Percentiles rank a stretch among this genome's conserved stretches.
Evolutionary conservation across 2,797 vertebrate genomes (phyloP).

Genomic region (Vespertilio murinus): DNA sequence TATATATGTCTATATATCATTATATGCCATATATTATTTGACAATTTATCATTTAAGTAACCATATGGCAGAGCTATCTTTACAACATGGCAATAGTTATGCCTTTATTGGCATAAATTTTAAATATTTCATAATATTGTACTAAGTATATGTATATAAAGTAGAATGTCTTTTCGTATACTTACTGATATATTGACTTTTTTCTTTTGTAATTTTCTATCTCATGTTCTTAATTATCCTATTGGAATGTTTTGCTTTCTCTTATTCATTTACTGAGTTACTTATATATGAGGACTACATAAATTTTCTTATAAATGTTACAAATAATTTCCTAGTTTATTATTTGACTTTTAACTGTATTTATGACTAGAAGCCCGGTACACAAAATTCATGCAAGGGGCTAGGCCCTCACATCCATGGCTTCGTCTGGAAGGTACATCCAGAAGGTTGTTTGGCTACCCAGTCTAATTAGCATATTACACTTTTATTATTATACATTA

Average conservation of each 20-base stretch:
- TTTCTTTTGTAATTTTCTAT: not conserved
- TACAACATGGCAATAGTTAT: not conserved
- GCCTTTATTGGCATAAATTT: not conserved
- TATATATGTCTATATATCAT: not conserved
- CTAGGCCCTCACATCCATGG: too few species aligned
- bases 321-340: not conserved
- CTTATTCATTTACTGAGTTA: not conserved
- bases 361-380: not conserved
- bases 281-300: not conserved
- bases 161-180: not conserved
- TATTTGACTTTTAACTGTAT: not conserved
- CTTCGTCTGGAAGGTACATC: too few species aligned
- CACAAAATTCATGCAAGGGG: too few species aligned
- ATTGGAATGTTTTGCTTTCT: not conserved
- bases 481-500: too few species aligned
- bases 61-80: not conserved
- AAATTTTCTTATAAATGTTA: not conserved
- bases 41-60: not conserved
- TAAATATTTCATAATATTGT: not conserved
- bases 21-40: not conserved
- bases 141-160: slow-evolving; percentile 3
- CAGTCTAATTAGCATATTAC: too few species aligned
- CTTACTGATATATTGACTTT: not conserved
- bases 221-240: slow-evolving; percentile 16
- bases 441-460: too few species aligned